Evolutionary conservation across 2,888 invertebrate species (phyloP).

Genomic region (Salpingus planirostris): DNA sequence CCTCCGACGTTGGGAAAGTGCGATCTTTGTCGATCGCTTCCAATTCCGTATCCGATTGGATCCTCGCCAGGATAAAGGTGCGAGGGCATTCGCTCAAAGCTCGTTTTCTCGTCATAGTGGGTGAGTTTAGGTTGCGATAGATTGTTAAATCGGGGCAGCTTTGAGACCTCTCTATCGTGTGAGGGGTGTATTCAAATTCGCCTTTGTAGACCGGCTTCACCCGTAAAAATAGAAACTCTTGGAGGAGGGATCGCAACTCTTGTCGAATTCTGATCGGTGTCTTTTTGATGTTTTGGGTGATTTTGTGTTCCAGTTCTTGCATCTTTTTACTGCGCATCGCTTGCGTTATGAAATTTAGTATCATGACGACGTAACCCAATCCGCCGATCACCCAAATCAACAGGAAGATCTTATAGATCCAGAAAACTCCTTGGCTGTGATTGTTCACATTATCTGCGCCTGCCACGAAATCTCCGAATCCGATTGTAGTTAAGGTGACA

Average conservation of each 20-base stretch:
- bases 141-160: conserved; percentile 67
- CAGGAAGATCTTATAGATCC: conserved; percentile 72
- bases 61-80: conserved; percentile 43
- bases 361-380: conserved; percentile 84
- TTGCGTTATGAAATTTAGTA: conserved; percentile 73
- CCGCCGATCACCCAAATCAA: conserved; percentile 88
- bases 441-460: conserved; percentile 51
- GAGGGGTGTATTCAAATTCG: conserved; percentile 41
- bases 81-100: conserved; percentile 56
- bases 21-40: conserved; percentile 65
- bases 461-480: conserved; percentile 89
- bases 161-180: conserved; percentile 47
- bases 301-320: conserved; percentile 63
- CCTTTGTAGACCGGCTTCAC: conserved; percentile 68
- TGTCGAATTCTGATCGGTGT: conserved; percentile 68
- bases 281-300: conserved; percentile 65
- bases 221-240: conserved; percentile 70
- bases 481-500: conserved; percentile 80
- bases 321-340: conserved; percentile 69
- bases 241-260: conserved; percentile 33
- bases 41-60: conserved; percentile 72
- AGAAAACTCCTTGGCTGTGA: too few relatives aligned
- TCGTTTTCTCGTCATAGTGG: conserved; percentile 43
- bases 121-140: conserved; percentile 41
- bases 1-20: conserved; percentile 55